These are phyloP conservation scores for Neotoma lepida DNA, from an alignment of 2,113 vertebrate genomes.

Conservation along the genomic window DNA sequence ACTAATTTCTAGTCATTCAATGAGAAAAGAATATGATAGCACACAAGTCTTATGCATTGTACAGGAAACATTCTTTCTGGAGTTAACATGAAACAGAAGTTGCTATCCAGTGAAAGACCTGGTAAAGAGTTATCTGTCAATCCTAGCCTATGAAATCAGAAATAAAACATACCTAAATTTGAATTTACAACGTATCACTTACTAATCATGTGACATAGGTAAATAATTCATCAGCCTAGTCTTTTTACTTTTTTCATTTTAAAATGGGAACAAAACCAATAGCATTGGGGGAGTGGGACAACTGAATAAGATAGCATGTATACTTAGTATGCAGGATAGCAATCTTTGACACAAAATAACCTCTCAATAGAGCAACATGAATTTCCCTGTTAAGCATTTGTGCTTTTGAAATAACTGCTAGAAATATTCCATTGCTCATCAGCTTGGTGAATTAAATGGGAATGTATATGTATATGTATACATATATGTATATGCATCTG, in stretches of 20 bases:
- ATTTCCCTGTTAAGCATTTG: background rate
- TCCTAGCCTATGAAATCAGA: background rate
- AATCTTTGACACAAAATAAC: constrained; percentile 8
- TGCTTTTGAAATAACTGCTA: background rate
- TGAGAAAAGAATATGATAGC: background rate
- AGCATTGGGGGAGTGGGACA: background rate
- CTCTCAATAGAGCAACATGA: background rate
- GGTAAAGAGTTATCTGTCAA: background rate
- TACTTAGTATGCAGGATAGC: background rate
- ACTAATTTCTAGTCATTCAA: background rate
- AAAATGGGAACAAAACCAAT: background rate
- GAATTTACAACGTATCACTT: background rate
- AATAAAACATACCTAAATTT: background rate
- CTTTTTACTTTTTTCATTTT: background rate
- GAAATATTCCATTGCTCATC: background rate
- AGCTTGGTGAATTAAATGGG: background rate
- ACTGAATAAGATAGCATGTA: background rate
- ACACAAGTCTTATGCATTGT: background rate
- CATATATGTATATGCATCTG: rapidly evolving
- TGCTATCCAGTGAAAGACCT: background rate
- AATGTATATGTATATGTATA: background rate
- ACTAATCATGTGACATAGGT: background rate
- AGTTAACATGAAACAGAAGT: background rate
- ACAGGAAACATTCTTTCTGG: background rate
- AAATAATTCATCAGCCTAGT: background rate